These are phyloP conservation scores for Eurystomus gularis DNA, from an alignment of 2,113 vertebrate genomes.

Conservation along the genomic window DNA sequence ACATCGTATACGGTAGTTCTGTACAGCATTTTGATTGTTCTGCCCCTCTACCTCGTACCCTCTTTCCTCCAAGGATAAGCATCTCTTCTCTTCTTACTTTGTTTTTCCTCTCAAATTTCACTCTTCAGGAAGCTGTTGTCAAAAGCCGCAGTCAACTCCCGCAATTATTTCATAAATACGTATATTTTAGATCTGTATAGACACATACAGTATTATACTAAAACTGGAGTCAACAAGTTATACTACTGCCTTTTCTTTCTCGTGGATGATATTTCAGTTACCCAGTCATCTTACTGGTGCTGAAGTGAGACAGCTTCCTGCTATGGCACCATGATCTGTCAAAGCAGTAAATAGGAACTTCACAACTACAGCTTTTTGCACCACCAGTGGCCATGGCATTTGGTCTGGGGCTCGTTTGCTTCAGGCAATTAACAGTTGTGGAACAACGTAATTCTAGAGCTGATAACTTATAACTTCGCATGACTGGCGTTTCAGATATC, in stretches of 20 bases:
- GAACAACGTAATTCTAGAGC: background rate
- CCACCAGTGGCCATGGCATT: background rate
- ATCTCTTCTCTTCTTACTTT: background rate
- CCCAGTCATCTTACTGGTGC: background rate
- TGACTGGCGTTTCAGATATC: background rate
- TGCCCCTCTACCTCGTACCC: background rate
- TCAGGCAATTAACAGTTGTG: background rate
- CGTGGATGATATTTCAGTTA: background rate
- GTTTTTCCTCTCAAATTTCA: background rate
- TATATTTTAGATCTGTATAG: background rate
- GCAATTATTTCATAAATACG: background rate
- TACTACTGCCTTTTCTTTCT: background rate
- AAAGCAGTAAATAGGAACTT: background rate
- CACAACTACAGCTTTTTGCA: background rate
- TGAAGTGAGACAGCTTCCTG: background rate
- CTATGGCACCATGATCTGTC: background rate
- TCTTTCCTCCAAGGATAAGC: background rate
- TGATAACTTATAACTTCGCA: fast-evolving
- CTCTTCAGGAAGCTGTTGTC: background rate
- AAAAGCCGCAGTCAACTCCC: background rate
- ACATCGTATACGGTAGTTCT: background rate
- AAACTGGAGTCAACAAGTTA: background rate
- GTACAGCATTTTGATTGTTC: background rate
- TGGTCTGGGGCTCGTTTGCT: background rate
- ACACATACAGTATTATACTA: background rate